Evolutionary conservation across 2,113 vertebrate genomes (phyloP), one percentile per base, ranked within the genome.

Genomic region (Marmota monax): DNA sequence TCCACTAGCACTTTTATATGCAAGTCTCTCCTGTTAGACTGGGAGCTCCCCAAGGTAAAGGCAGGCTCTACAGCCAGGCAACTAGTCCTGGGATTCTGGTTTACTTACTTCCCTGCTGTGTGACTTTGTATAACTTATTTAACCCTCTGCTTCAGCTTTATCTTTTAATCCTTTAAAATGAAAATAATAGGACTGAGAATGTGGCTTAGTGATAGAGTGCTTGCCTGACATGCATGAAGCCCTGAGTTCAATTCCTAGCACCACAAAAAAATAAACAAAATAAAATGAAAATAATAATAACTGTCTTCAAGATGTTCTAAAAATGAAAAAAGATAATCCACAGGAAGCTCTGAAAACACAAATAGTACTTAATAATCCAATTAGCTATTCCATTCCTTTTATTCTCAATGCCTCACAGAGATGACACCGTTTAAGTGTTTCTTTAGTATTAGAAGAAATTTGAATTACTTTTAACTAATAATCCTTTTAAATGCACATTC

Each of bases 401-500:
- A 48, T 20, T 77, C 37, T 20, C 11, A 25, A 77, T 34, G 29
- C 74, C 79, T 63, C 23, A 48, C 69, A 88, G n/a, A 88, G 32
- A 27, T 85, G 61, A 25, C 9, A 1, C 39, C 34, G 32, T 63
- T 51, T 72, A 61, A 61, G 58, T 93, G 42, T 42, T 80, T 53
- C 56, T 58, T 93, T 96, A 74, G 18, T 56, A 23, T 37, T 39
- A 80, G 78, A n/a, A 69, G 97, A 88, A 63, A 61, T 56, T n/a
- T 29, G 23, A 76, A 39, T 93, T 48, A 34, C 69, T 88, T 61
- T 53, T 93, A 88, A 70, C 45, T 88, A 84, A 65, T 61, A 65
- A 27, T 79, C 88, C 10, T 82, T 86, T 42, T 63, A 79, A 69
- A 22, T 61, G n/a, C 39, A 65, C 4, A 18, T 17, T 23, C 22